Conservation (phyloP, 1,140 invertebrate species). For the Triops cancriformis region DNA sequence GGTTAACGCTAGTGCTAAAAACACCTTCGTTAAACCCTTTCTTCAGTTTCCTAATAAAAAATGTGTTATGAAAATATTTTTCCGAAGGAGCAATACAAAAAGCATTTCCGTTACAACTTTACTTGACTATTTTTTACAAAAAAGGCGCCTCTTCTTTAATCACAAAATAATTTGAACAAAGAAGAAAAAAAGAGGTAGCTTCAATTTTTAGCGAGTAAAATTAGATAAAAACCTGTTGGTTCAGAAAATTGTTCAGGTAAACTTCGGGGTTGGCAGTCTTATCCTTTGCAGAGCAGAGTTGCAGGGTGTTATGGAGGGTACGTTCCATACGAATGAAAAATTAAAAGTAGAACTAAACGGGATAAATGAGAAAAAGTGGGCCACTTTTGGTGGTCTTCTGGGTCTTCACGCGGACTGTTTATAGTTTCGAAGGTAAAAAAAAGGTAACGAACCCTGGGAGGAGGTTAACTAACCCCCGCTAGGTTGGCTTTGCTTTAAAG, state of each 20-base stretch:
- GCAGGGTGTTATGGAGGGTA: no score
- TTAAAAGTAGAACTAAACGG: neutral
- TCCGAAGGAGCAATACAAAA: neutral
- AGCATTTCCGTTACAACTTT: neutral
- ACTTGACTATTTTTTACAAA: neutral
- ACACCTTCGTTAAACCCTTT: neutral
- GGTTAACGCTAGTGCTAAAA: neutral
- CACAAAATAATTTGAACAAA: neutral
- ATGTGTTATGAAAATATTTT: neutral
- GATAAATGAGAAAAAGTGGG: neutral
- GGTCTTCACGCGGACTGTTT: no score
- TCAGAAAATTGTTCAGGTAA: no score
- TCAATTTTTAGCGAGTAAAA: neutral
- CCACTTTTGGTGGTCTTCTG: no score
- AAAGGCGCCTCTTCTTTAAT: neutral
- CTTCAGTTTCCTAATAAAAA: neutral
- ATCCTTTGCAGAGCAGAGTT: no score
- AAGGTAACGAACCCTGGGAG: no score
- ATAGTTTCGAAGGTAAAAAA: no score
- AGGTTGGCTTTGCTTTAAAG: no score
- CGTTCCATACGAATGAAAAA: neutral
- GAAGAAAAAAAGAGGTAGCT: neutral
- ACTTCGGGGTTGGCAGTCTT: no score
- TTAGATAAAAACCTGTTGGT: neutral
- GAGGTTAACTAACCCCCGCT: no score